Base-by-base conservation (phyloP, 2,113 vertebrate genomes). In the Gnathonemus longibarbis region DNA sequence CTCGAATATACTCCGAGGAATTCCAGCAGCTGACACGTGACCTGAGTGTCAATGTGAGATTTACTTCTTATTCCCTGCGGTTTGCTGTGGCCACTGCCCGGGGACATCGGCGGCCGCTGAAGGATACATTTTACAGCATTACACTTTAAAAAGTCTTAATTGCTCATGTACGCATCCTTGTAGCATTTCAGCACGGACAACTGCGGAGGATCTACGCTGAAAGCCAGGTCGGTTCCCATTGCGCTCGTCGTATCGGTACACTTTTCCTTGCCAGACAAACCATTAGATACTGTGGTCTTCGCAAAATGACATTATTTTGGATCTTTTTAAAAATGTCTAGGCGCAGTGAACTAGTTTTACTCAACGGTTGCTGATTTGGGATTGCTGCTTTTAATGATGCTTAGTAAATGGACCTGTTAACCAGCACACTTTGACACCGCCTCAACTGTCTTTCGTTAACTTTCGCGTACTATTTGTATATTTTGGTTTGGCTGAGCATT, bases 21-120 rank as follows among this genome's bases (percentile, higher is more conserved):
- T 91, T 92, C 88, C 90, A 50, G 49, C 35, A 39, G 9, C 35
- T 46, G 56, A 87, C 94, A 94, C 92, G 93, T 94, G 94, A 94
- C 87, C n/a, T 91, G 92, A 92, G 92, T 93, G 91, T 90, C 88
- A 91, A 94, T 53, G 89, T 88, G 50, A 89, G 88, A 87, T 91
- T 91, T 89, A 92, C 91, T 93, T 92, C 27, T 94, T 91, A 92
- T 91, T 92, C 53, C 90, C 87, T 66, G 46, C 84, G 90, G 89
- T 27, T 31, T 91, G 87, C 91, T 89, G 89, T 92, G 90, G 62
- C 91, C 93, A 62, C 91, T 84, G 92, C 90, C 90, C 39, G 21
- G 62, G 62, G 9, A 27, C 3, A 31, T 70, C 62, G n/a, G 3
- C 10, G 3, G 62, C 62, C n/a, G 62, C n/a, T 31, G n/a, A 27